Percentiles rank a stretch among this genome's conserved stretches.
phyloP scores from a whole-genome alignment of 2,888 invertebrate species.

The Tethea ocularis region DNA sequence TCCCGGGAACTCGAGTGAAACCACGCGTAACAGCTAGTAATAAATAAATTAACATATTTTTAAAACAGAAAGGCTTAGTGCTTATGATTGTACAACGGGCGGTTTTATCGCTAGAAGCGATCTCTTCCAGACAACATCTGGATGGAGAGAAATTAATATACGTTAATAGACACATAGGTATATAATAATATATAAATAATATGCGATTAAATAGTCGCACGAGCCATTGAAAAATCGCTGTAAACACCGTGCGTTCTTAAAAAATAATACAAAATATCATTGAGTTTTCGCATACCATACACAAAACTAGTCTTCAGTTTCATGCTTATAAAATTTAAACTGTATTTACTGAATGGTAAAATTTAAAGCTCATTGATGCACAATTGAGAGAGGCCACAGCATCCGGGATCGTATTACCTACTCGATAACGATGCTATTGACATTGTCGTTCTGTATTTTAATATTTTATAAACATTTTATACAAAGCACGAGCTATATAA shows the following conservation, averaged over 20 bases:
- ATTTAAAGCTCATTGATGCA: slow-evolving; percentile 13
- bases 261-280: neutral
- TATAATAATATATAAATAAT: neutral
- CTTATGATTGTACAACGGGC: too few relatives aligned
- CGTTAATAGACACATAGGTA: too few relatives aligned
- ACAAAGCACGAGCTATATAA: neutral
- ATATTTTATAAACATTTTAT: neutral
- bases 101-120: too few relatives aligned
- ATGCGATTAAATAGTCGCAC: neutral
- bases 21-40: too few relatives aligned
- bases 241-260: neutral
- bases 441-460: slow-evolving; percentile 8
- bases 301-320: neutral
- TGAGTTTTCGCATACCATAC: neutral
- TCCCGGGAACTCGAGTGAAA: too few relatives aligned
- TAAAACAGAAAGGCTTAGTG: too few relatives aligned
- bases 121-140: too few relatives aligned
- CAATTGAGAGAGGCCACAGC: slow-evolving; percentile 15
- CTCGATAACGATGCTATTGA: slow-evolving; percentile 24
- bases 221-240: neutral
- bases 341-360: slow-evolving; percentile 16
- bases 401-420: slow-evolving; percentile 31
- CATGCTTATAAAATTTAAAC: slow-evolving; percentile 1
- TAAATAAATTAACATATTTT: too few relatives aligned
- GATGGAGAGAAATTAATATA: too few relatives aligned